Evolutionary conservation across 2,113 vertebrate species (phyloP).

Genomic region (Lepisosteus oculatus): DNA sequence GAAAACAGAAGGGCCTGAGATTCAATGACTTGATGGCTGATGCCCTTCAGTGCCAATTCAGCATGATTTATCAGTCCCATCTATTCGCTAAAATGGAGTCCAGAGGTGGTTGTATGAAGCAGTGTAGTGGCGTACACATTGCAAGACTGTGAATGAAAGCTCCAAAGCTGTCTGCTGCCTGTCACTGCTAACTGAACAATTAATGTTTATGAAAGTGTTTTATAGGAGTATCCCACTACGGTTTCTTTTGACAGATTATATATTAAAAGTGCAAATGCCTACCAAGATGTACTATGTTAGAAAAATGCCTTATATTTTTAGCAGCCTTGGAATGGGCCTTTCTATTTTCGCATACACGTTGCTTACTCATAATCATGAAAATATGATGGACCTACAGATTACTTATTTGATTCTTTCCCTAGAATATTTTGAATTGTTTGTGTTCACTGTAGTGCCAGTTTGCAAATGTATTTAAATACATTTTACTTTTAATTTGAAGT

Average conservation of each 20-base stretch:
- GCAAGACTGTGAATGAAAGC: slow-evolving; percentile 72
- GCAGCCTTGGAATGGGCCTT: not conserved
- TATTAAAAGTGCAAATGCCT: not conserved
- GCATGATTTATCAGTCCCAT: slow-evolving; percentile 53
- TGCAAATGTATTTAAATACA: no score
- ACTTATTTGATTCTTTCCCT: slow-evolving; percentile 8
- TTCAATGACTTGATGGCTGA: slow-evolving; percentile 46
- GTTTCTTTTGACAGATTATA: slow-evolving; percentile 3
- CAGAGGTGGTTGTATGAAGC: slow-evolving; percentile 46
- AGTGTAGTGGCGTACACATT: slow-evolving; percentile 52
- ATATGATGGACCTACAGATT: slow-evolving; percentile 21
- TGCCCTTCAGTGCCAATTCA: slow-evolving; percentile 55
- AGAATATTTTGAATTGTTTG: slow-evolving; percentile 23
- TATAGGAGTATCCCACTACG: slow-evolving; percentile 12
- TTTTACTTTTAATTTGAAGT: no score
- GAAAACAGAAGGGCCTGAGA: slow-evolving; percentile 20
- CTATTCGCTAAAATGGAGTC: slow-evolving; percentile 49
- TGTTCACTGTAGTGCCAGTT: slow-evolving; percentile 53
- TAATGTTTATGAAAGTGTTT: slow-evolving; percentile 74
- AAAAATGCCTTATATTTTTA: slow-evolving; percentile 11
- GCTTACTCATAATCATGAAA: slow-evolving; percentile 9
- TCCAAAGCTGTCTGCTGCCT: slow-evolving; percentile 77
- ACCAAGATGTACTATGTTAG: not conserved
- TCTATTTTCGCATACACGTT: slow-evolving; percentile 5
- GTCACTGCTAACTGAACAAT: slow-evolving; percentile 70